Conservation (phyloP, 2,888 invertebrate genomes). For the Parelbella ahira region DNA sequence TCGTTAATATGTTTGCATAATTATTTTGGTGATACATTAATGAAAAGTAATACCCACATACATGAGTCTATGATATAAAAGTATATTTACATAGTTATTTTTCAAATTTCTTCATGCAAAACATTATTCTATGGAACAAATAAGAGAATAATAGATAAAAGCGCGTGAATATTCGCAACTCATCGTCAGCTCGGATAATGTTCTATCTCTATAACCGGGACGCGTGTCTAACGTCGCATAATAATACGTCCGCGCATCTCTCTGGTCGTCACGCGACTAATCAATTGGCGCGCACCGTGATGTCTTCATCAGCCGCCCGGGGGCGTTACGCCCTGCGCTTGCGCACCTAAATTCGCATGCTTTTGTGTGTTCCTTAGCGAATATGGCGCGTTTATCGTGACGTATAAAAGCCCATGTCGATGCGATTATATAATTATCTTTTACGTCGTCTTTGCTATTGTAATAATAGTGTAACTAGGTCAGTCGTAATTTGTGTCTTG, state of each 20-base stretch:
- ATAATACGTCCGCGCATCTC: conserved; percentile 63
- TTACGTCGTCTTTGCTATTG: conserved; percentile 9
- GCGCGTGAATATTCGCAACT: conserved; percentile 24
- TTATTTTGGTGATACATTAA: no score
- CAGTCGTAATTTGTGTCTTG: conserved; percentile 14
- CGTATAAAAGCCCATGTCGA: neutral
- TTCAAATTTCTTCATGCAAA: conserved; percentile 4
- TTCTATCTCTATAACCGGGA: conserved; percentile 44
- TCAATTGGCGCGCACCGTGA: conserved; percentile 76
- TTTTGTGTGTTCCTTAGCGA: conserved; percentile 29
- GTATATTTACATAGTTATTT: no score
- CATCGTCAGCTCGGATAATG: conserved; percentile 21
- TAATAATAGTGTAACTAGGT: conserved; percentile 19
- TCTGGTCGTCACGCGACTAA: conserved; percentile 74
- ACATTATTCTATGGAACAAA: conserved; percentile 10
- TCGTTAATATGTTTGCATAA: no score
- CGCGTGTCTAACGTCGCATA: conserved; percentile 74
- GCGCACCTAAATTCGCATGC: conserved; percentile 34
- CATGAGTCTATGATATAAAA: no score
- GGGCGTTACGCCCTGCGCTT: conserved; percentile 72
- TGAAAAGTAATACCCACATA: no score
- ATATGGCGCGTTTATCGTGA: conserved; percentile 29
- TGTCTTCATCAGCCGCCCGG: conserved; percentile 77
- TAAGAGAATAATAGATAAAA: conserved; percentile 10
- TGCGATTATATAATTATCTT: conserved; percentile 4